Conservation (phyloP, 2,888 invertebrate genomes). For the Copidosoma aretas region DNA sequence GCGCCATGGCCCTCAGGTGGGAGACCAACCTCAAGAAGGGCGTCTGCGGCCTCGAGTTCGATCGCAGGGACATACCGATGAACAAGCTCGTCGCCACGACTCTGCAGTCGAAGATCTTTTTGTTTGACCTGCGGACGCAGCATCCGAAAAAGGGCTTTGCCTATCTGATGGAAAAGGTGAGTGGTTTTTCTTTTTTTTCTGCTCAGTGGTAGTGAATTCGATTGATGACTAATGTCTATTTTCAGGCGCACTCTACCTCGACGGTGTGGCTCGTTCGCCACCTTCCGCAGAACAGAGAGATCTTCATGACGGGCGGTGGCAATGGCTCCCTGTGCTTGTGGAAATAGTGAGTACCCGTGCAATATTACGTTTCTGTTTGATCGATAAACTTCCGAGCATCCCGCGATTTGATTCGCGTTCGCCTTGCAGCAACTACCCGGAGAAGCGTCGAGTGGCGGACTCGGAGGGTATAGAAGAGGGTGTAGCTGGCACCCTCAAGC, state of each 20-base stretch:
- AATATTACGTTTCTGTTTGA: slow-evolving; percentile 18
- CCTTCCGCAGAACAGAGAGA: slow-evolving; percentile 91
- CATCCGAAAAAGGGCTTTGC: slow-evolving; percentile 88
- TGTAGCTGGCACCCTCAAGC: slow-evolving; percentile 76
- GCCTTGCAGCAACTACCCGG: slow-evolving; percentile 77
- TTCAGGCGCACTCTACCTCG: slow-evolving; percentile 71
- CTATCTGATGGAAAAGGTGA: slow-evolving; percentile 66
- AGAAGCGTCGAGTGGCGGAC: slow-evolving; percentile 74
- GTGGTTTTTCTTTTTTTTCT: background rate
- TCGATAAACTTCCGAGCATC: slow-evolving; percentile 14
- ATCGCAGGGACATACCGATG: slow-evolving; percentile 91
- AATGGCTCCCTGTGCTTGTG: slow-evolving; percentile 90
- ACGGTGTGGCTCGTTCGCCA: slow-evolving; percentile 91
- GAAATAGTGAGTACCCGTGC: slow-evolving; percentile 81
- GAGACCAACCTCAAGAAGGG: slow-evolving; percentile 93
- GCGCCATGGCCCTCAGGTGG: slow-evolving; percentile 84
- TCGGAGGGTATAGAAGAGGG: slow-evolving; percentile 76
- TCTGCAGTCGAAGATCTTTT: slow-evolving; percentile 86
- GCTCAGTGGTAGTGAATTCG: background rate
- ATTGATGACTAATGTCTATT: background rate
- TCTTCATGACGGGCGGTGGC: slow-evolving; percentile 91
- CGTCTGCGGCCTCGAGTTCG: slow-evolving; percentile 87
- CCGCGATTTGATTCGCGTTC: no score
- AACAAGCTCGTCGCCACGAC: slow-evolving; percentile 93
- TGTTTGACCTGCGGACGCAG: slow-evolving; percentile 88